Conservation (phyloP, 2,888 invertebrate genomes). For the Cerceris ruficornis region DNA sequence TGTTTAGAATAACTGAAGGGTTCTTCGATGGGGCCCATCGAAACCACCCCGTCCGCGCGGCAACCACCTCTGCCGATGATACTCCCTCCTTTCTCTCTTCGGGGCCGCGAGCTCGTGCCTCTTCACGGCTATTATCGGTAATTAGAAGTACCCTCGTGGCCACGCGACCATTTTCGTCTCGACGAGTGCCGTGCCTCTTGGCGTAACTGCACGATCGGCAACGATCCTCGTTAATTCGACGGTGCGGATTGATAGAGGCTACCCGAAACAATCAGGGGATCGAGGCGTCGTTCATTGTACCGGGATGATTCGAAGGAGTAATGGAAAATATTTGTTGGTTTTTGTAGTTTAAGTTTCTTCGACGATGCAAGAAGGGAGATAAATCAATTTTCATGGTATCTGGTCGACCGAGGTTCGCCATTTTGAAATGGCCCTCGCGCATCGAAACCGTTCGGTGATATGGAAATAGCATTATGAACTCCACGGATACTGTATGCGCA, state of each 20-base stretch:
- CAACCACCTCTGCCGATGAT: constrained; percentile 18
- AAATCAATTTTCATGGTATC: too few species aligned
- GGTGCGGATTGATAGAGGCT: neutral
- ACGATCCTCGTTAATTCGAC: constrained; percentile 59
- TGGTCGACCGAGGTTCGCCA: too few species aligned
- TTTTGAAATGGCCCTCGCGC: too few species aligned
- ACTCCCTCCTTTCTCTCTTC: constrained; percentile 33
- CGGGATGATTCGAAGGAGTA: neutral
- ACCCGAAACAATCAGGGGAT: neutral
- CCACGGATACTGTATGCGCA: constrained; percentile 2
- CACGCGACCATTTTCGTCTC: constrained; percentile 76
- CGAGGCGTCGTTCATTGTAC: neutral
- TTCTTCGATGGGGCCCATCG: constrained; percentile 70
- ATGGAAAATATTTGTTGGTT: too few species aligned
- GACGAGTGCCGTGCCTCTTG: constrained; percentile 3
- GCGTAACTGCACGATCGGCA: constrained; percentile 48
- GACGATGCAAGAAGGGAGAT: neutral
- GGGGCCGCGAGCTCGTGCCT: constrained; percentile 25
- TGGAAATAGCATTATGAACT: constrained; percentile 28
- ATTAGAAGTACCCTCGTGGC: constrained; percentile 80
- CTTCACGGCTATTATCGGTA: constrained; percentile 75
- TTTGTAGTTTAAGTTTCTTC: neutral
- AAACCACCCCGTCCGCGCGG: constrained; percentile 47
- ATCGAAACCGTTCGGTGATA: too few species aligned
- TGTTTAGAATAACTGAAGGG: constrained; percentile 80